Percentiles rank a stretch among this genome's conserved stretches.
Evolutionary conservation across 1,140 invertebrate genomes (phyloP).

Genomic region (Proales similis): DNA sequence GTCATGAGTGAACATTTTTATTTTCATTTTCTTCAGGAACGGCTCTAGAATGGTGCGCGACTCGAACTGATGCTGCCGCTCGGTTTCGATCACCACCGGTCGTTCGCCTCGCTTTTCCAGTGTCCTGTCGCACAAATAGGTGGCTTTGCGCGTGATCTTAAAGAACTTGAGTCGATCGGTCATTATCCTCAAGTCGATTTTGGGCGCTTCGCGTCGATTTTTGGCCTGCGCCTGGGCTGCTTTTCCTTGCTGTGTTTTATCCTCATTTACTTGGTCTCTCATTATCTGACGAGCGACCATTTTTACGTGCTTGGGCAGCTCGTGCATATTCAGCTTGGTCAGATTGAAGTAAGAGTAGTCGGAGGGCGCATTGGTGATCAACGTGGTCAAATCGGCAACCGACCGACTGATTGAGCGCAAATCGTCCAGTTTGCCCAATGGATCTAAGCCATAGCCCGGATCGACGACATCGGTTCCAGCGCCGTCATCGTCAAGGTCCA

Average conservation of each 20-base stretch:
- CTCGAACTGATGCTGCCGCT: conserved; percentile 17
- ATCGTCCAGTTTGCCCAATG: conserved; percentile 24
- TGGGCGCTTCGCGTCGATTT: conserved; percentile 34
- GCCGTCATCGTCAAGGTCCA: conserved; percentile 11
- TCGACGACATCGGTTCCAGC: conserved; percentile 14
- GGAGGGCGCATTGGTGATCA: conserved; percentile 28
- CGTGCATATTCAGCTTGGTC: conserved; percentile 23
- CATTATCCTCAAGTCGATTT: conserved; percentile 1
- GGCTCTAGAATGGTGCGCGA: not conserved
- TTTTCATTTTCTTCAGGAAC: not conserved
- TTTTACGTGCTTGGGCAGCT: conserved; percentile 22
- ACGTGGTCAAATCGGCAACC: conserved; percentile 26
- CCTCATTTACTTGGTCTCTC: not conserved
- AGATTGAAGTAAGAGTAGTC: conserved; percentile 37
- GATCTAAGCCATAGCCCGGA: conserved; percentile 6
- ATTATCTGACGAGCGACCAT: conserved; percentile 24
- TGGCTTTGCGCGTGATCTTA: conserved; percentile 17
- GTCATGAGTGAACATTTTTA: conserved; percentile 27
- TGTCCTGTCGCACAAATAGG: conserved; percentile 19
- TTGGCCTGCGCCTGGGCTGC: conserved; percentile 1
- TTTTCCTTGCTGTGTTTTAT: not conserved
- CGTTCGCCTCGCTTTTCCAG: conserved; percentile 30
- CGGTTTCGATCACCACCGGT: conserved; percentile 9
- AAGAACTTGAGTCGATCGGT: not conserved
- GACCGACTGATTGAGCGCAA: conserved; percentile 12